These are phyloP conservation scores for Ciona savignyi DNA, from an alignment of 23 tunicate genomes.

Conservation along the genomic window DNA sequence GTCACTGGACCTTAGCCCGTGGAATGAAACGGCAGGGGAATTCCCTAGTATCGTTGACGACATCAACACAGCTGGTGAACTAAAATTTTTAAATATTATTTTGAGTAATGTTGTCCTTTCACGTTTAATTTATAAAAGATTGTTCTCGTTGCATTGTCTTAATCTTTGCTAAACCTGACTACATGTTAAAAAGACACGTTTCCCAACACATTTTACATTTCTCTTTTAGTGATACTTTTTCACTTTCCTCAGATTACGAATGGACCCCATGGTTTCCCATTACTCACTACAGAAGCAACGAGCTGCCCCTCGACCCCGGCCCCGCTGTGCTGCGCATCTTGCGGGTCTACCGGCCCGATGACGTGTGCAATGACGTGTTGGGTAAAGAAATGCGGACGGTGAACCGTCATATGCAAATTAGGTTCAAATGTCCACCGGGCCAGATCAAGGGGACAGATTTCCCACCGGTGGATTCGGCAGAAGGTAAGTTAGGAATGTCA, in stretches of 20 bases:
- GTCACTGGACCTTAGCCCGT: slow-evolving; percentile 40
- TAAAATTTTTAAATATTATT: no score
- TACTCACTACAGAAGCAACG: slow-evolving; percentile 6
- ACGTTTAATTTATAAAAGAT: no score
- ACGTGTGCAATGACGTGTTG: slow-evolving; percentile 42
- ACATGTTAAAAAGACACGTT: no score
- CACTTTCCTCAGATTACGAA: slow-evolving; percentile 1
- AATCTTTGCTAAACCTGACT: no score
- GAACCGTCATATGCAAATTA: slow-evolving; percentile 48
- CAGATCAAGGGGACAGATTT: slow-evolving; percentile 59
- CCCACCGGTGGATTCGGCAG: slow-evolving; percentile 49
- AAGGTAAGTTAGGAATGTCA: slow-evolving; percentile 29
- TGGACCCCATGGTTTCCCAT: slow-evolving; percentile 47
- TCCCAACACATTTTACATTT: no score
- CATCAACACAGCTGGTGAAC: not conserved
- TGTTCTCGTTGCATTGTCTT: no score
- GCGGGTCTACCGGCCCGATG: slow-evolving; percentile 36
- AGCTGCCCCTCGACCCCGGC: slow-evolving; percentile 37
- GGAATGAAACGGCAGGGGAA: slow-evolving; percentile 25
- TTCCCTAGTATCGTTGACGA: not conserved
- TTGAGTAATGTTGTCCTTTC: no score
- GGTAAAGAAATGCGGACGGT: slow-evolving; percentile 32
- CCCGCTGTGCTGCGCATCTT: slow-evolving; percentile 27
- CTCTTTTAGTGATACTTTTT: no score
- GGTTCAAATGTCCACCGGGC: slow-evolving; percentile 65